Percentiles rank a stretch among this genome's conserved stretches.
Conservation (phyloP, 2,113 vertebrate species). For the Grammomys dolichurus region DNA sequence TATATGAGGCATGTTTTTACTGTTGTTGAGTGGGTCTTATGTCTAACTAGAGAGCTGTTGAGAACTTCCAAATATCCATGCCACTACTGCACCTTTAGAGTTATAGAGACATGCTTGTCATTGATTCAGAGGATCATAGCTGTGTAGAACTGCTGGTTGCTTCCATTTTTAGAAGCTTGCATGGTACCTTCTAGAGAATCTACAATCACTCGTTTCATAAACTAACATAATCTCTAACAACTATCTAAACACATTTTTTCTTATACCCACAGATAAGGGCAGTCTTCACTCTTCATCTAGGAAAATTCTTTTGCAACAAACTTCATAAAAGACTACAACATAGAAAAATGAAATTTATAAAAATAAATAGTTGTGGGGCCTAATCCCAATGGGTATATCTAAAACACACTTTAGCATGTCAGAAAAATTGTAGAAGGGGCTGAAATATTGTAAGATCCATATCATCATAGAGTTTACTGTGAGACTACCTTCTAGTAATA, state of each 20-base stretch:
- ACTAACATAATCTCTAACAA: background rate
- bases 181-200: background rate
- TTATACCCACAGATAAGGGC: background rate
- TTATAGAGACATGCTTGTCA: background rate
- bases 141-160: background rate
- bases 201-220: background rate
- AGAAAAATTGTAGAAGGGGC: background rate
- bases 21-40: background rate
- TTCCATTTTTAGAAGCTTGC: background rate
- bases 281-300: background rate
- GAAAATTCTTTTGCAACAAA: background rate
- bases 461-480: background rate
- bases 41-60: background rate
- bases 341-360: background rate
- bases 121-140: background rate
- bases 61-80: background rate
- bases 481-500: background rate
- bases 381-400: background rate
- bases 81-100: background rate
- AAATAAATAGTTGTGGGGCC: background rate
- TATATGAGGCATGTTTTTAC: background rate
- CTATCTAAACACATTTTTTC: background rate
- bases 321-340: background rate
- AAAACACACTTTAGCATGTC: background rate
- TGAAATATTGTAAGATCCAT: background rate